phyloP scores from a whole-genome alignment of 2,113 vertebrate species.

The Dromaius novaehollandiae region DNA sequence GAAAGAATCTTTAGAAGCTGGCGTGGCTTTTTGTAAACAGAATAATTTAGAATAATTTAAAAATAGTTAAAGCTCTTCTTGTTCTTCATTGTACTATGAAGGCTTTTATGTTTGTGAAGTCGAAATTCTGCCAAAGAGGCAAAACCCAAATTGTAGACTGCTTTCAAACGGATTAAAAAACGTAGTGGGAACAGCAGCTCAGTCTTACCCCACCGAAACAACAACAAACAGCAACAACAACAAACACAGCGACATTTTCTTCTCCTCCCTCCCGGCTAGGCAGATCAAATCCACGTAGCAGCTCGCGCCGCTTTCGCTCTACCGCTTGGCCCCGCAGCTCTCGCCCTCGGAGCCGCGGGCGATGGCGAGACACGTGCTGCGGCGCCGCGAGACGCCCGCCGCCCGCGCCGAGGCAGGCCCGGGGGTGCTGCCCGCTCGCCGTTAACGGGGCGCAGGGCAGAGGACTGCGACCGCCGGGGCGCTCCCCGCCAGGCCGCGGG shows the following conservation, averaged over 20 bases:
- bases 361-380: not conserved
- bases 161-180: not conserved
- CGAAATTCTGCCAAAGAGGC: not conserved
- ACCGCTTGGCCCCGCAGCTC: too few species aligned
- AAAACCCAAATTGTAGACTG: fast-evolving
- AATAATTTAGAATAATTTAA: not conserved
- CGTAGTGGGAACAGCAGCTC: not conserved
- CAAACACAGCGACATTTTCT: not conserved
- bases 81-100: not conserved
- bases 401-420: too few species aligned
- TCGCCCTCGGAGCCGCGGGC: not conserved
- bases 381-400: too few species aligned
- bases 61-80: not conserved
- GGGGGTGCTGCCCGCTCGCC: too few species aligned
- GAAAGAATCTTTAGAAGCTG: fast-evolving
- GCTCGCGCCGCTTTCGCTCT: too few species aligned
- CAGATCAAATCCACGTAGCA: too few species aligned
- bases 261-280: not conserved
- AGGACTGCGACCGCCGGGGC: too few species aligned
- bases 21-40: fast-evolving
- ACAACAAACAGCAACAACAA: too few species aligned
- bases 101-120: not conserved
- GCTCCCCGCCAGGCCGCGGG: too few species aligned
- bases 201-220: not conserved
- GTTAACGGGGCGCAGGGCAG: too few species aligned